phyloP scores from a whole-genome alignment of 2,797 vertebrate species.

The Sebastes diploproa region DNA sequence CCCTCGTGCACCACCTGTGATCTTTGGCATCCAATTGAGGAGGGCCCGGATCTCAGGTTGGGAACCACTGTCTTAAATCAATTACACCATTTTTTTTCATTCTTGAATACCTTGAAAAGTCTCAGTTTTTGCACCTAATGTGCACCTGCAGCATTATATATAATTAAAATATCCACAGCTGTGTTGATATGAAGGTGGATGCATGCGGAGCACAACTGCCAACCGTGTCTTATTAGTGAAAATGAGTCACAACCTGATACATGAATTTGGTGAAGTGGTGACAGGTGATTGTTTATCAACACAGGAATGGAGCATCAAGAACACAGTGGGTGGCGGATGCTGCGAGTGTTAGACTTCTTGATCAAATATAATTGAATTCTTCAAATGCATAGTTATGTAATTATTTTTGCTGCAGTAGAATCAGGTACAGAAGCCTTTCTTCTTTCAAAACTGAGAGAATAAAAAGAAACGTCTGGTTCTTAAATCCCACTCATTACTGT shows the following conservation, averaged over 20 bases:
- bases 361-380: conserved; percentile 50
- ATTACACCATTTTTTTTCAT: background rate
- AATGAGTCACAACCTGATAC: conserved; percentile 7
- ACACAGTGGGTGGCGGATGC: conserved; percentile 8
- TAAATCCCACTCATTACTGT: conserved; percentile 18
- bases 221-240: conserved; percentile 5
- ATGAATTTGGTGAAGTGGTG: conserved; percentile 18
- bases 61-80: background rate
- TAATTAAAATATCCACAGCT: conserved; percentile 6
- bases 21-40: no score
- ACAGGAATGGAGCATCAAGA: conserved; percentile 11
- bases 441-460: conserved; percentile 2
- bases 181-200: conserved; percentile 10
- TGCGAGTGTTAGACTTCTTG: conserved; percentile 3
- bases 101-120: background rate
- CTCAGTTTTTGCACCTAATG: background rate
- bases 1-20: no score
- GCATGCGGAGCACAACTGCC: background rate
- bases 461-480: conserved; percentile 33
- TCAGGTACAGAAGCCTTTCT: background rate
- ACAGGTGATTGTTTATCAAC: conserved; percentile 43
- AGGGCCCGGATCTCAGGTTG: no score
- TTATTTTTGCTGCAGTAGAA: conserved; percentile 13
- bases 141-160: conserved; percentile 13
- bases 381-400: conserved; percentile 28